Conservation (phyloP, 1,140 invertebrate species). For the Ganaspis sp. region DNA sequence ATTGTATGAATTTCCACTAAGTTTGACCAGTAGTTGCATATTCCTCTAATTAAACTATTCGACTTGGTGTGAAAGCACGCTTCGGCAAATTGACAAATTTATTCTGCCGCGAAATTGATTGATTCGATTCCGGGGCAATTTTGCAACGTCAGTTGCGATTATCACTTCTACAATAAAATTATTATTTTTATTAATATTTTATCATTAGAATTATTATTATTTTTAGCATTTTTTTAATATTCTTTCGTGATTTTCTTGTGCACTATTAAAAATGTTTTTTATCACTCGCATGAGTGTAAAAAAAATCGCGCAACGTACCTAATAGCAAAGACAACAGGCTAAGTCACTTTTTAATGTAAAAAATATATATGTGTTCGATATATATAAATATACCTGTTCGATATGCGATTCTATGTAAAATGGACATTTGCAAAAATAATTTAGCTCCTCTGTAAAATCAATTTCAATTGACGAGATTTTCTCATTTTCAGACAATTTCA, state of each 20-base stretch:
- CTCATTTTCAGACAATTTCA: not conserved
- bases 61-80: slow-evolving; percentile 42
- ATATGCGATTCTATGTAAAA: slow-evolving; percentile 19
- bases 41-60: slow-evolving; percentile 51
- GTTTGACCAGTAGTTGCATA: slow-evolving; percentile 20
- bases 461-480: not conserved
- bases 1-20: not conserved
- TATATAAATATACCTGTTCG: slow-evolving; percentile 23
- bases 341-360: slow-evolving; percentile 24
- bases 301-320: slow-evolving; percentile 27
- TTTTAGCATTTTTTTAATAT: no score
- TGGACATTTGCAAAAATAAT: not conserved
- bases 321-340: slow-evolving; percentile 2
- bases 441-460: slow-evolving; percentile 3
- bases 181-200: not conserved
- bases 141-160: slow-evolving; percentile 31
- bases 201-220: no score
- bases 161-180: not conserved
- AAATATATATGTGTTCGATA: slow-evolving; percentile 1
- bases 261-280: not conserved
- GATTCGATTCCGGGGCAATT: slow-evolving; percentile 34
- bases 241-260: not conserved
- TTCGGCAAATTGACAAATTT: slow-evolving; percentile 44
- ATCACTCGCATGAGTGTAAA: slow-evolving; percentile 7
- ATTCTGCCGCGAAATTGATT: slow-evolving; percentile 42